phyloP scores from a whole-genome alignment of 2,888 invertebrate species.

The Papilio gigon region DNA sequence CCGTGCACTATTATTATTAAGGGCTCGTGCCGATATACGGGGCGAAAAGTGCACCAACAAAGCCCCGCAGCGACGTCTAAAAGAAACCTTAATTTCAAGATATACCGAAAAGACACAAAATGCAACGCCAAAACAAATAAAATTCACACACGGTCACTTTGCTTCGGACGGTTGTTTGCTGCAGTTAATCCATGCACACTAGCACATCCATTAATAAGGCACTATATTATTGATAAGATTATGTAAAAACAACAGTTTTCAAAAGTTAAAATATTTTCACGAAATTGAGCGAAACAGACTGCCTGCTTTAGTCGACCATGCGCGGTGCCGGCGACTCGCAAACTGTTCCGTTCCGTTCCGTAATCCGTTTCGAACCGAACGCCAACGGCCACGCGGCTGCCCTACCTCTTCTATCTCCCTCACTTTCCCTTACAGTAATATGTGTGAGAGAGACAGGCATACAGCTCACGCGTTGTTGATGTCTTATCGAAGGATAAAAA shows the following conservation, averaged over 20 bases:
- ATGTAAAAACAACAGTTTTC: conserved; percentile 61
- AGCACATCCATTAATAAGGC: conserved; percentile 79
- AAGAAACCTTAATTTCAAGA: conserved; percentile 63
- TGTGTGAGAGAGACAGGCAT: conserved; percentile 62
- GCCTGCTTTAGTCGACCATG: conserved; percentile 72
- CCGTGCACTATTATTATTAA: conserved; percentile 81
- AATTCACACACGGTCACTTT: conserved; percentile 69
- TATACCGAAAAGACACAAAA: conserved; percentile 80
- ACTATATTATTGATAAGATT: conserved; percentile 65
- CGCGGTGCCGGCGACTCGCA: conserved; percentile 80
- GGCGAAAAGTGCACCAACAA: conserved; percentile 72
- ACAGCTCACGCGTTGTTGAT: conserved; percentile 60
- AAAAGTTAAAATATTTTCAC: conserved; percentile 68
- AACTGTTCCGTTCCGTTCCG: conserved; percentile 77
- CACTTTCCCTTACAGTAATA: conserved; percentile 57
- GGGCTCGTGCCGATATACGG: conserved; percentile 79
- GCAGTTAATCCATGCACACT: conserved; percentile 73
- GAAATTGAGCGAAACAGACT: conserved; percentile 73
- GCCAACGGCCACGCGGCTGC: conserved; percentile 77
- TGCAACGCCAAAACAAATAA: conserved; percentile 57
- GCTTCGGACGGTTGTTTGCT: conserved; percentile 60
- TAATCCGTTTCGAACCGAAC: conserved; percentile 69
- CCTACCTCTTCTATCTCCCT: conserved; percentile 76
- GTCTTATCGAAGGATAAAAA: conserved; percentile 79
- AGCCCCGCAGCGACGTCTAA: conserved; percentile 45